Percentiles rank a stretch among this genome's conserved stretches.
These are phyloP conservation scores for Laothoe populi DNA, from an alignment of 2,888 invertebrate species.

Conservation along the genomic window DNA sequence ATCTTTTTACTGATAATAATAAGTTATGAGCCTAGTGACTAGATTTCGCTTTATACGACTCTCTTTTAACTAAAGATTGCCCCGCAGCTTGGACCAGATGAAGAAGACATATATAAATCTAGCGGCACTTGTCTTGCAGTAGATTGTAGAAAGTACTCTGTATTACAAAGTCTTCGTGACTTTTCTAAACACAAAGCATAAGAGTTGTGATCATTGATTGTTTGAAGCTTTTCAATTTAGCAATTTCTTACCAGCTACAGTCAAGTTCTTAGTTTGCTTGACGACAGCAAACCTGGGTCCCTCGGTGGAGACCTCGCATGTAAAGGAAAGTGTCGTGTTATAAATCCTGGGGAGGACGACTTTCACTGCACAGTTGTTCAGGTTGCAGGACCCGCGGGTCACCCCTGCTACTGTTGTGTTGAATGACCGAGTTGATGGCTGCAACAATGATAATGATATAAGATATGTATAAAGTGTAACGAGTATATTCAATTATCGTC, in stretches of 20 bases:
- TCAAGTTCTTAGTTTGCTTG: slow-evolving; percentile 74
- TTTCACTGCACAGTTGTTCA: slow-evolving; percentile 68
- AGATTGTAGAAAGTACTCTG: too few relatives aligned
- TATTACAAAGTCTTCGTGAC: too few relatives aligned
- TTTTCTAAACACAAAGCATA: too few relatives aligned
- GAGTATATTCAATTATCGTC: neutral
- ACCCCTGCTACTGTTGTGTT: slow-evolving; percentile 66
- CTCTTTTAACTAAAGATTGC: too few relatives aligned
- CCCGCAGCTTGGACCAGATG: too few relatives aligned
- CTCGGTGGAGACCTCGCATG: slow-evolving; percentile 77
- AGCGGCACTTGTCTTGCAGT: too few relatives aligned
- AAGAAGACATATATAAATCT: too few relatives aligned
- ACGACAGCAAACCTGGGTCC: slow-evolving; percentile 77
- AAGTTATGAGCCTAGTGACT: too few relatives aligned
- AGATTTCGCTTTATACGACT: too few relatives aligned
- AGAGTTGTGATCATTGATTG: too few relatives aligned
- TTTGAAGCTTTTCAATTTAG: too few relatives aligned
- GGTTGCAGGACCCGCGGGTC: slow-evolving; percentile 60
- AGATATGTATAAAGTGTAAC: neutral
- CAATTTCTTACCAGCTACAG: slow-evolving; percentile 71
- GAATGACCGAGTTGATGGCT: slow-evolving; percentile 74
- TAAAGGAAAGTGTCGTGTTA: slow-evolving; percentile 68
- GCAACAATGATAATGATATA: slow-evolving; percentile 26
- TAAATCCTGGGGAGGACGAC: slow-evolving; percentile 65
- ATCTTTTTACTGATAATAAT: too few relatives aligned